Evolutionary conservation across 2,888 invertebrate genomes (phyloP).

Genomic region (Pinctada fucata): DNA sequence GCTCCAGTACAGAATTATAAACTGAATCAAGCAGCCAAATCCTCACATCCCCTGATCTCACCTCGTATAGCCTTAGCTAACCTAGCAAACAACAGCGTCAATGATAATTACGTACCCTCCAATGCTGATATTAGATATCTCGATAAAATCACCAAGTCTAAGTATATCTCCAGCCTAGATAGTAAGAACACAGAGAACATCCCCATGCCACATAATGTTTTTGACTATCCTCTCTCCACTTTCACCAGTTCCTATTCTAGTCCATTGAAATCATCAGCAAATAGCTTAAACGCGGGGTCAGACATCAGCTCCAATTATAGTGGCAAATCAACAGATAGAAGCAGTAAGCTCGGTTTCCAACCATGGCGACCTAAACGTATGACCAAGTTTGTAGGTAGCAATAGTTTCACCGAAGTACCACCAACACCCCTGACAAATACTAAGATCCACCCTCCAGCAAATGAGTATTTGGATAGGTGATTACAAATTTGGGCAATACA

Average conservation of each 20-base stretch:
- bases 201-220: constrained; percentile 29
- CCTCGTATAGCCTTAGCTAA: constrained; percentile 13
- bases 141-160: constrained; percentile 29
- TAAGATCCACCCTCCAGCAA: constrained; percentile 32
- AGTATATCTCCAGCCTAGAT: constrained; percentile 12
- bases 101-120: not conserved
- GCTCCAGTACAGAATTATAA: constrained; percentile 58
- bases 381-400: constrained; percentile 4
- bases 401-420: constrained; percentile 46
- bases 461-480: not conserved
- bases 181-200: constrained; percentile 17
- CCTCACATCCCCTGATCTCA: constrained; percentile 5
- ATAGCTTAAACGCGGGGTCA: not conserved
- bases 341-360: constrained; percentile 15
- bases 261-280: constrained; percentile 15
- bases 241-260: constrained; percentile 19
- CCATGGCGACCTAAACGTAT: constrained; percentile 33
- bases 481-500: not conserved
- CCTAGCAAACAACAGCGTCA: constrained; percentile 5
- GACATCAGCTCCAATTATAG: not conserved
- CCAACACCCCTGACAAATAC: constrained; percentile 52
- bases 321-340: not conserved
- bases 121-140: constrained; percentile 12
- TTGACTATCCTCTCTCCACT: constrained; percentile 28
- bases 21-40: constrained; percentile 40